Evolutionary conservation across 2,888 invertebrate genomes (phyloP).

Genomic region (Blastobasis lacticolella): DNA sequence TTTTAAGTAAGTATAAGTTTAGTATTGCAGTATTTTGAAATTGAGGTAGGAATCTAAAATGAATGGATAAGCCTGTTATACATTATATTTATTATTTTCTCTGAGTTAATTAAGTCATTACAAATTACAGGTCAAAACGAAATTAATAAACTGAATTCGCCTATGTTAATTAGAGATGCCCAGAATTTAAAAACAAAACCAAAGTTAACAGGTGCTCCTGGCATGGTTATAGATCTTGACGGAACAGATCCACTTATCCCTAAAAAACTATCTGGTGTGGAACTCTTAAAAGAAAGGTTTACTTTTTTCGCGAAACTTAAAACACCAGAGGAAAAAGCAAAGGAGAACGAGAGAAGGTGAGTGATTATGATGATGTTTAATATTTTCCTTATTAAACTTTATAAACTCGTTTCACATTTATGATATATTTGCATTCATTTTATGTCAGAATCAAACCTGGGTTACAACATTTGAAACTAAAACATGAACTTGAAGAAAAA

Average conservation of each 20-base stretch:
- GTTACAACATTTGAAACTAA: slow-evolving; percentile 79
- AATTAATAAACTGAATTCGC: slow-evolving; percentile 20
- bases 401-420: not conserved
- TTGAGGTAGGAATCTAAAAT: too few relatives aligned
- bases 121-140: slow-evolving; percentile 20
- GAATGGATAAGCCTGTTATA: too few relatives aligned
- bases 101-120: not conserved
- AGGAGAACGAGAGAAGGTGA: slow-evolving; percentile 74
- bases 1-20: slow-evolving; percentile 27
- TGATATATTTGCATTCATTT: slow-evolving; percentile 1
- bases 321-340: slow-evolving; percentile 65
- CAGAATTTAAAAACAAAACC: slow-evolving; percentile 40
- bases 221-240: slow-evolving; percentile 60
- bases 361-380: slow-evolving; percentile 11
- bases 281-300: slow-evolving; percentile 81
- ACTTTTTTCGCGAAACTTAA: slow-evolving; percentile 77
- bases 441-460: slow-evolving; percentile 76
- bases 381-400: slow-evolving; percentile 4
- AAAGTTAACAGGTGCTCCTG: slow-evolving; percentile 66
- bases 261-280: slow-evolving; percentile 73
- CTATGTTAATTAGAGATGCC: slow-evolving; percentile 26
- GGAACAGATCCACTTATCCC: slow-evolving; percentile 23
- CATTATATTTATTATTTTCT: too few relatives aligned
- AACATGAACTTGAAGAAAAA: slow-evolving; percentile 79
- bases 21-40: not conserved